Base-by-base conservation (phyloP, 2,797 vertebrate genomes). In the Galago senegalensis region DNA sequence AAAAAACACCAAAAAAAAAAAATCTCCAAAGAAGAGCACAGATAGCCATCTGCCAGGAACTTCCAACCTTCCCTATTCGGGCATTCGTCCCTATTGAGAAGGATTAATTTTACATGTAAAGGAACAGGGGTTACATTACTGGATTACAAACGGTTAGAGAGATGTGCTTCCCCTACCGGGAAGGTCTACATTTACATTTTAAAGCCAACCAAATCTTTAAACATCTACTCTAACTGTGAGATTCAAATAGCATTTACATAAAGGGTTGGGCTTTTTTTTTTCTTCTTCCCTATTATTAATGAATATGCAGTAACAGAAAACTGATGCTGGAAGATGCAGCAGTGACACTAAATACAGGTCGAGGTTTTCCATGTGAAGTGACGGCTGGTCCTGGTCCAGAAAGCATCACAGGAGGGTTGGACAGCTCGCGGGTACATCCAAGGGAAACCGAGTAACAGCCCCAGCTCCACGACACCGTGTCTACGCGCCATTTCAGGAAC, bases 41-140 rank as follows among this genome's bases (percentile, higher is more conserved):
- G 81, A 79, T 23, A 95, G 53, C 70, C 91, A 46, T 82, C 89
- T 96, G 97, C 97, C 98, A 97, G 87, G 75, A 96, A 63, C 0
- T 31, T 23, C 75, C 95, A 25, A 25, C 34, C 34, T 88, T 72
- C 69, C 61, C 56, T 34, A 34, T 63, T 87, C 13, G 1, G 75
- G 93, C 67, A 11, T 46, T 63, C 75, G 77, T 87, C 77, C 80
- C 84, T 8, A 0, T 20, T 58, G 76, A 63, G 43, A 96, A 85
- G 46, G 89, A 96, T 83, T 86, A 34, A 94, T 94, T 84, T 81
- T 31, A 87, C 79, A 61, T 6, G 16, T 40, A 82, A 69, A 97
- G 18, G 20, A 94, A 91, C 82, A 87, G 1, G 13, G 81, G 17
- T 18, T 73, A 23, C 94, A 87, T 80, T 73, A 95, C 3, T 61